Base-by-base conservation (phyloP, 2,888 invertebrate genomes). In the Polydrusus cervinus region DNA sequence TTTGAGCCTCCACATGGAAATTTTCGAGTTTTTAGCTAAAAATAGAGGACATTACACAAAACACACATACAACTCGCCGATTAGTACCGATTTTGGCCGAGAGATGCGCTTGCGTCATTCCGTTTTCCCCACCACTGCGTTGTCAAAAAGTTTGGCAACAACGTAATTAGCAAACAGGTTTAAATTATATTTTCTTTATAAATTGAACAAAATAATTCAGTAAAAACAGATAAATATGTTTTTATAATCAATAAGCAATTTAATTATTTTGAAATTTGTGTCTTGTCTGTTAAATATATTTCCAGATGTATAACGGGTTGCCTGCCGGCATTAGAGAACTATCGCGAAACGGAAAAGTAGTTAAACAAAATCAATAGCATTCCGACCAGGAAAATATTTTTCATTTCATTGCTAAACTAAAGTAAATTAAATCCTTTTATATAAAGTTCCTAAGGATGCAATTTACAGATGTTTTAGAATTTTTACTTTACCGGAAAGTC, bases 11-110 rank as follows among this genome's bases (percentile, higher is more conserved):
- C 38, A 62, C 70, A 70, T 62, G 66, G 66, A 53, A 66, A 51
- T 40, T 66, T 16, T 38, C 66, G 38, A 10, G n/a, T 51, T 51
- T 66, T 49, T 16, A 40, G 7, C n/a, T 16, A 51, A 66, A 66
- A 66, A 51, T 51, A 53, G 51, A 66, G 38, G 34, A 53, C 51
- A 66, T 66, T 38, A 53, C 66, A 66, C 66, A 66, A 20, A 10
- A 66, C 66, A 51, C 34, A 53, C 53, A 66, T 38, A 16, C 18
- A 51, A 18, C 66, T 66, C 45, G 64, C 64, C 64, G 64, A 64
- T 34, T 64, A 47, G 34, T 64, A 47, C 64, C 64, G 64, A 64
- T 64, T 49, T 45, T 49, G 16, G 30, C 47, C 64, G 64, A 64
- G 43, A 13, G 38, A 16, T 38, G 57, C 57, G 57, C 57, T 38